Conservation (phyloP, 92 coral and sea anemone genomes). For the Phymanthus crucifer region DNA sequence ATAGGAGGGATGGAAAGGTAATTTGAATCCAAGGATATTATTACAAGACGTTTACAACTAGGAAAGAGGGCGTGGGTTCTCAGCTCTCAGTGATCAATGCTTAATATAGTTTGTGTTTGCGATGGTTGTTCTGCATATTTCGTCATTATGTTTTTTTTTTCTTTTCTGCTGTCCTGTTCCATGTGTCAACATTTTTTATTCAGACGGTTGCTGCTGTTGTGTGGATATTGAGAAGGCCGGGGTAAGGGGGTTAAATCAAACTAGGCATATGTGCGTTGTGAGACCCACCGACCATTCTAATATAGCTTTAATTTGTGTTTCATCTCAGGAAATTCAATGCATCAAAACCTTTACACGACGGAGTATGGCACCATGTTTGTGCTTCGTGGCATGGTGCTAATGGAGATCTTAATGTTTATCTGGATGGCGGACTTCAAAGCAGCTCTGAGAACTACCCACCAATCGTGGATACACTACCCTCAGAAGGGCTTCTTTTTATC, state of each 20-base stretch:
- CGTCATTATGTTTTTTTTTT: too few relatives aligned
- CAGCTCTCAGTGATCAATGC: too few relatives aligned
- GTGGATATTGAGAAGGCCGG: too few relatives aligned
- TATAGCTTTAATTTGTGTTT: neutral
- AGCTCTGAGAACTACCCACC: neutral
- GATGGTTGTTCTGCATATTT: too few relatives aligned
- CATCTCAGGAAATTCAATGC: constrained; percentile 8
- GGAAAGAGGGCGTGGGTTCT: neutral
- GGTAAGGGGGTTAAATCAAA: too few relatives aligned
- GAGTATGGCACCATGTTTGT: constrained; percentile 39
- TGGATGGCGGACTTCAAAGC: constrained; percentile 25
- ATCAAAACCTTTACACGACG: constrained; percentile 13
- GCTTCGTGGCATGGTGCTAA: constrained; percentile 22
- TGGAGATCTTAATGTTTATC: constrained; percentile 7
- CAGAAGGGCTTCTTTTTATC: neutral
- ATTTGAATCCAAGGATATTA: neutral
- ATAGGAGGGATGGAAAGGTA: constrained; percentile 7
- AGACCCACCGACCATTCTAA: neutral
- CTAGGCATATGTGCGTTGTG: too few relatives aligned
- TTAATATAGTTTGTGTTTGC: too few relatives aligned
- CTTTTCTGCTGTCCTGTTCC: too few relatives aligned
- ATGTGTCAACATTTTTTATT: too few relatives aligned
- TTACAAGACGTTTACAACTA: neutral
- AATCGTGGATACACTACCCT: neutral
- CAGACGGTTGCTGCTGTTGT: too few relatives aligned